These are phyloP conservation scores for Strix occidentalis DNA, from an alignment of 2,797 vertebrate species.

Conservation along the genomic window DNA sequence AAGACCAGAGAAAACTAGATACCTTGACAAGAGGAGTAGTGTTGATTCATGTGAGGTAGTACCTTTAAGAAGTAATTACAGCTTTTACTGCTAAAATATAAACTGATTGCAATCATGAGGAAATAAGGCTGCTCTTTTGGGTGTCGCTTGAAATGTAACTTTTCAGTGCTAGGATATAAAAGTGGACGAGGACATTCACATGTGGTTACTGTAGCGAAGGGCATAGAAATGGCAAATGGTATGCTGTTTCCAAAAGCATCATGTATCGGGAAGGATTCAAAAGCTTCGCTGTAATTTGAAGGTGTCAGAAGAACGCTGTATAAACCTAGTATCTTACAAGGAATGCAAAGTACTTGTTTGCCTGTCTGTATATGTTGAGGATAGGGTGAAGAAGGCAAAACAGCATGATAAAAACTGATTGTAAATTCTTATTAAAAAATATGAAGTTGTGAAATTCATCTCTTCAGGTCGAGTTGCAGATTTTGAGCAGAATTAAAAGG, in stretches of 20 bases:
- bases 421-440: background rate
- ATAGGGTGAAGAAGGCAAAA: background rate
- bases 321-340: background rate
- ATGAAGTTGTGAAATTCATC: background rate
- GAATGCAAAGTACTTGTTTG: background rate
- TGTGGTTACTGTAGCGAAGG: background rate
- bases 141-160: background rate
- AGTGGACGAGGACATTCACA: background rate
- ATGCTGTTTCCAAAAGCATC: background rate
- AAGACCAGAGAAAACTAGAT: background rate
- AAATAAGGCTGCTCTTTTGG: background rate
- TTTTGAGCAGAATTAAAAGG: background rate
- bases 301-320: background rate
- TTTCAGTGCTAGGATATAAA: background rate
- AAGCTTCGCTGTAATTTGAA: background rate
- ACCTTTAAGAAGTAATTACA: background rate
- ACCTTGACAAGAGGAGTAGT: background rate
- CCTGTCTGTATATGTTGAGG: background rate
- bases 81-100: background rate
- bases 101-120: background rate
- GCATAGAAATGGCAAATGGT: background rate
- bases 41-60: background rate
- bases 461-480: background rate
- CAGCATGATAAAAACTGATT: background rate
- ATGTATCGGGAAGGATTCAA: background rate